Evolutionary conservation across 2,113 vertebrate species (phyloP).

Genomic region (Dromas ardeola): DNA sequence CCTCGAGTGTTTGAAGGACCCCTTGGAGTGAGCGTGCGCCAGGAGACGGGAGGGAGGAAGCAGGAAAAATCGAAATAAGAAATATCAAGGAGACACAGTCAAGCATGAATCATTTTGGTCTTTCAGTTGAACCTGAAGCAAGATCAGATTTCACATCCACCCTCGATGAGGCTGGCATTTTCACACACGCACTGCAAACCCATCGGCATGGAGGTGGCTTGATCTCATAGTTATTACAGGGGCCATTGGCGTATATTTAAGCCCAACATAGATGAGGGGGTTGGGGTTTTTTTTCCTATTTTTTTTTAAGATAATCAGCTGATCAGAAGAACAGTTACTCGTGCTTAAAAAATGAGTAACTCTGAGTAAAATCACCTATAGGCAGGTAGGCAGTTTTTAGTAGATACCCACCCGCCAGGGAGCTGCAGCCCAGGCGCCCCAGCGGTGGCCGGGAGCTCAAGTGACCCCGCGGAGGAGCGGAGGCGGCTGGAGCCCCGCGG

Average conservation of each 20-base stretch:
- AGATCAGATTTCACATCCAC: conserved; percentile 57
- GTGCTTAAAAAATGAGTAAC: background rate
- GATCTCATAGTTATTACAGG: background rate
- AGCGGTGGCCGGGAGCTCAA: background rate
- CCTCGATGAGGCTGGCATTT: background rate
- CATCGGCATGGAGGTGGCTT: background rate
- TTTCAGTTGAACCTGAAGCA: background rate
- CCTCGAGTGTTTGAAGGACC: background rate
- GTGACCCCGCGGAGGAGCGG: background rate
- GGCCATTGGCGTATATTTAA: background rate
- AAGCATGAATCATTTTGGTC: conserved; percentile 44
- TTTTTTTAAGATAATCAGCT: background rate
- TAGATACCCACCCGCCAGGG: background rate
- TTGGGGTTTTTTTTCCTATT: background rate
- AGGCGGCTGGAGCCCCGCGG: background rate
- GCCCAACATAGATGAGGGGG: background rate
- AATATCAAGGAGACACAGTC: conserved; percentile 13
- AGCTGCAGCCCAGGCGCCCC: background rate
- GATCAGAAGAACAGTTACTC: background rate
- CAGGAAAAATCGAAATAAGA: conserved; percentile 40
- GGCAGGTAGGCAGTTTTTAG: background rate
- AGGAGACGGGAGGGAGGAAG: conserved; percentile 34
- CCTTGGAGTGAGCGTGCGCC: background rate
- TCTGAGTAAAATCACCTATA: background rate
- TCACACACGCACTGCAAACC: background rate